phyloP scores from a whole-genome alignment of 1,140 invertebrate species.

The Globodera ellingtonae region DNA sequence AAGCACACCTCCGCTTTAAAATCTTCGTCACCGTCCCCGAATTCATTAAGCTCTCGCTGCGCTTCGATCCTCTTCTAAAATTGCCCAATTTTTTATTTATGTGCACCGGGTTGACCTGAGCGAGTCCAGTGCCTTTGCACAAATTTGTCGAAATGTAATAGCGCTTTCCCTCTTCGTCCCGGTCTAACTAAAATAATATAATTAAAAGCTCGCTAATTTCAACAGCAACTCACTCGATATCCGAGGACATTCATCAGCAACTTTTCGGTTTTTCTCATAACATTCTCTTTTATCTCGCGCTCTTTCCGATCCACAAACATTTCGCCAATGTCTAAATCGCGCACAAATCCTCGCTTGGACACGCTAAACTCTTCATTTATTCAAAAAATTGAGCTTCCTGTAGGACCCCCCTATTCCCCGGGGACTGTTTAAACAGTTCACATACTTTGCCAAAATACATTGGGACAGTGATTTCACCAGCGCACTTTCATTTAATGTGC shows the following conservation, averaged over 20 bases:
- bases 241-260: conserved; percentile 16
- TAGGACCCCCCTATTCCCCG: too few species aligned
- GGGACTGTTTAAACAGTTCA: neutral
- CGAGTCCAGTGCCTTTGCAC: neutral
- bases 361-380: conserved; percentile 9
- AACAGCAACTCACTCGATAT: neutral
- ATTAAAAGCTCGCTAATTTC: neutral
- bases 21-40: neutral
- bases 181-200: neutral
- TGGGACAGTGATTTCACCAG: neutral
- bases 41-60: neutral
- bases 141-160: neutral
- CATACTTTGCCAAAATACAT: neutral
- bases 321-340: conserved; percentile 19
- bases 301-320: conserved; percentile 13
- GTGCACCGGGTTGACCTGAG: neutral
- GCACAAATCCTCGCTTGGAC: neutral
- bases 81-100: neutral
- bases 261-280: neutral
- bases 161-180: neutral
- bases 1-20: neutral
- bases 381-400: neutral
- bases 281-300: conserved; percentile 11
- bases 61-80: neutral
- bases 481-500: neutral